Conservation (phyloP, 1,140 invertebrate genomes). For the Aphidius gifuensis region DNA sequence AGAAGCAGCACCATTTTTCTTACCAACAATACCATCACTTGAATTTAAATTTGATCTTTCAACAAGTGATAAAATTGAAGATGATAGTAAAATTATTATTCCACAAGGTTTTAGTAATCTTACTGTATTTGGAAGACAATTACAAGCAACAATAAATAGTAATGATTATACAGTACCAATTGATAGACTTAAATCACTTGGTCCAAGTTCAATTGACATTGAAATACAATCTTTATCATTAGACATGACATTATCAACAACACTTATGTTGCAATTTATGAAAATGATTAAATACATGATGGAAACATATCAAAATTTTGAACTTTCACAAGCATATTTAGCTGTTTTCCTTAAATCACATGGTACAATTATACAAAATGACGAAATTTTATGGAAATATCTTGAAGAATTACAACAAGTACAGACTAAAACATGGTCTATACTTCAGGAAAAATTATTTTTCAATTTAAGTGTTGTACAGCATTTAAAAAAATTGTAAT, state of each 20-base stretch:
- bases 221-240: constrained; percentile 81
- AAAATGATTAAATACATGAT: constrained; percentile 72
- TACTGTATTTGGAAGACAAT: constrained; percentile 64
- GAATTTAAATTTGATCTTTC: constrained; percentile 77
- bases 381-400: constrained; percentile 57
- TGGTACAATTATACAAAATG: constrained; percentile 61
- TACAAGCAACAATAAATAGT: constrained; percentile 50
- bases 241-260: constrained; percentile 65
- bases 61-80: constrained; percentile 45
- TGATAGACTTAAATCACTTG: constrained; percentile 73
- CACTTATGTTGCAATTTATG: constrained; percentile 77
- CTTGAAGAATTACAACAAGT: constrained; percentile 60
- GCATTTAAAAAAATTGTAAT: constrained; percentile 67
- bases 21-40: constrained; percentile 84
- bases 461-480: constrained; percentile 76
- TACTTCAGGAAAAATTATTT: constrained; percentile 69
- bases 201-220: constrained; percentile 83
- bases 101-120: constrained; percentile 62
- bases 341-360: constrained; percentile 87
- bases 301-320: constrained; percentile 78
- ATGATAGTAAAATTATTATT: constrained; percentile 56
- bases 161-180: constrained; percentile 62
- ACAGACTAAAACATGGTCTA: constrained; percentile 65
- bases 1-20: constrained; percentile 90
- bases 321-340: constrained; percentile 90